Conservation (phyloP, 1,140 invertebrate species). For the Stegodyphus dumicola region DNA sequence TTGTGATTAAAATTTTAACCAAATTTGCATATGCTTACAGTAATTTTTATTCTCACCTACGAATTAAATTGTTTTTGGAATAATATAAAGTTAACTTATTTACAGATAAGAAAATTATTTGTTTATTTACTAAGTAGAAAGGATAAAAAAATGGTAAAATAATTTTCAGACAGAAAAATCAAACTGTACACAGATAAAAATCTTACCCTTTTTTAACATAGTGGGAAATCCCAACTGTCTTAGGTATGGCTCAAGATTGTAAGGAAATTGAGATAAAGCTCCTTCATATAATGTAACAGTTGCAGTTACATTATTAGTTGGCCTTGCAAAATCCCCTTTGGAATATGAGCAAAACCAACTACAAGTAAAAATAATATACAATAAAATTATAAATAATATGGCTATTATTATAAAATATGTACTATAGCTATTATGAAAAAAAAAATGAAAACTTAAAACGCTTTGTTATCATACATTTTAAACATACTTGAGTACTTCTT, state of each 20-base stretch:
- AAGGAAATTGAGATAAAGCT: constrained; percentile 86
- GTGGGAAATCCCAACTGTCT: constrained; percentile 93
- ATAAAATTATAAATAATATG: constrained; percentile 8
- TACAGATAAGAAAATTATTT: too few species aligned
- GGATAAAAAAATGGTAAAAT: too few species aligned
- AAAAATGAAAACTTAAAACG: too few species aligned
- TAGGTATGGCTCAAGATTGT: constrained; percentile 95
- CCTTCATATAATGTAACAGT: constrained; percentile 85
- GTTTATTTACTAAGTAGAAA: too few species aligned
- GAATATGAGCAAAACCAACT: constrained; percentile 85
- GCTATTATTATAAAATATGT: neutral
- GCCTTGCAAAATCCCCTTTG: constrained; percentile 87
- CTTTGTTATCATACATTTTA: neutral
- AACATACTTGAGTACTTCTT: constrained; percentile 78
- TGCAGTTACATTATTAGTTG: constrained; percentile 84
- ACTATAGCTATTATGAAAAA: too few species aligned
- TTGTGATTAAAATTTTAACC: too few species aligned
- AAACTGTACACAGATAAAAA: neutral
- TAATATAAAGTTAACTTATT: too few species aligned
- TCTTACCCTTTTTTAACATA: constrained; percentile 80
- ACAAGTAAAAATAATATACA: constrained; percentile 62
- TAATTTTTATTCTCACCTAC: too few species aligned
- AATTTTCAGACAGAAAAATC: too few species aligned
- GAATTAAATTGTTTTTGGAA: too few species aligned
- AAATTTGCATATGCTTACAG: too few species aligned